Evolutionary conservation across 2,113 vertebrate species (phyloP), one percentile per base, ranked within the genome.

Genomic region (Upupa epops): DNA sequence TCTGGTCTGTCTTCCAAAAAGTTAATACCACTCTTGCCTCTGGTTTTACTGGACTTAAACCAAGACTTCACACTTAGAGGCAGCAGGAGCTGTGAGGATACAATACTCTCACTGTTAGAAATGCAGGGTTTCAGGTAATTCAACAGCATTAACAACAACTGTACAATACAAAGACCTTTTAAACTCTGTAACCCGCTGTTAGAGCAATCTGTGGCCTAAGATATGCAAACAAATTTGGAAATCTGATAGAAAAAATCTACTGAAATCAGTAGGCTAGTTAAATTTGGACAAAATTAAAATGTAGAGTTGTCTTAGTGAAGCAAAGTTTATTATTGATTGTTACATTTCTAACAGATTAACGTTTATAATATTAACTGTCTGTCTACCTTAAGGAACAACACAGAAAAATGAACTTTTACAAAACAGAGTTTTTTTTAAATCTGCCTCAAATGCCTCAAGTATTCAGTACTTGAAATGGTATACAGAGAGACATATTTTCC

Each of bases 11-110:
- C 6, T 28, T 66, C 28, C 49, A 42, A 13, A 78, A 83, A 77
- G 21, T 34, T 73, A 79, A 37, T n/a, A 29, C 2, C 25, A 13
- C 8, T 70, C 34, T 56, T 71, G 46, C 37, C 42, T 61, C 61
- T 52, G 31, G 11, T 85, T 87, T 88, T 37, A 17, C 31, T 54
- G 54, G 42, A 56, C 19, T 69, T 34, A 68, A 68, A 69, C 56
- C 32, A 48, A 74, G 22, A 46, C 59, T 93, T 93, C 63, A 58
- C 65, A 84, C 80, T 58, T 82, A 77, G 83, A 94, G 74, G 73
- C 70, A 84, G 96, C 77, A 90, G 76, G 83, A 0, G 0, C 69
- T 72, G 56, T 49, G 76, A 86, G 59, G 69, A 66, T 20, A 34
- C 14, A 52, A 5, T 8, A 18, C n/a, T 86, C 42, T 28, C 18